Conservation (phyloP, 2,113 vertebrate genomes). For the Lagopus leucura region DNA sequence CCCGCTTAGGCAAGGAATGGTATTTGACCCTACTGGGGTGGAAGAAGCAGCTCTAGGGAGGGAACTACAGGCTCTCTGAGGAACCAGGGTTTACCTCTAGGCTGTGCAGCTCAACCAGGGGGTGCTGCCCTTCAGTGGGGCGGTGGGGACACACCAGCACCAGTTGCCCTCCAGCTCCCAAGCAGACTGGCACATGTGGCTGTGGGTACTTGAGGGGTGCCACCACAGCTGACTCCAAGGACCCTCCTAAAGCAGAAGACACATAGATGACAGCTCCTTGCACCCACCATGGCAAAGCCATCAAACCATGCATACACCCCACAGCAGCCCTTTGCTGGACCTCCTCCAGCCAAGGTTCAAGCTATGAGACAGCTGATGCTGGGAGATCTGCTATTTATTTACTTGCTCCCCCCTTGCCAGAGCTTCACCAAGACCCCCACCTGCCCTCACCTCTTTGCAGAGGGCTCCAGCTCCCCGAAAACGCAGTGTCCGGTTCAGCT, state of each 20-base stretch:
- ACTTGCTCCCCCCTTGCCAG: neutral
- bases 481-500: constrained; percentile 11
- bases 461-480: constrained; percentile 34
- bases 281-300: neutral
- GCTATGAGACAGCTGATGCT: neutral
- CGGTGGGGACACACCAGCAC: constrained; percentile 75
- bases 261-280: neutral
- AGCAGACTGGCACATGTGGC: constrained; percentile 82
- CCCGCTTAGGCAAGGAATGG: fast-evolving
- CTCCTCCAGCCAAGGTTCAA: neutral
- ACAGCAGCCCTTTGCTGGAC: neutral
- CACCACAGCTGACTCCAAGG: neutral
- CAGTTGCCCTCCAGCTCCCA: constrained; percentile 88
- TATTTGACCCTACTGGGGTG: neutral
- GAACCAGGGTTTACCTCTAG: constrained; percentile 80
- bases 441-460: constrained; percentile 71
- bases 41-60: neutral
- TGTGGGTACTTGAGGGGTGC: constrained; percentile 81
- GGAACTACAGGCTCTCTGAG: fast-evolving
- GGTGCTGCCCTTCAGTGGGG: constrained; percentile 74
- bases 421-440: too few species aligned
- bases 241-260: neutral
- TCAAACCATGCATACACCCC: fast-evolving
- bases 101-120: constrained; percentile 86
- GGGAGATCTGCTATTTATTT: neutral